Percentiles rank a stretch among this genome's conserved stretches.
phyloP scores from a whole-genome alignment of 2,888 invertebrate genomes.

The Furcula furcula region DNA sequence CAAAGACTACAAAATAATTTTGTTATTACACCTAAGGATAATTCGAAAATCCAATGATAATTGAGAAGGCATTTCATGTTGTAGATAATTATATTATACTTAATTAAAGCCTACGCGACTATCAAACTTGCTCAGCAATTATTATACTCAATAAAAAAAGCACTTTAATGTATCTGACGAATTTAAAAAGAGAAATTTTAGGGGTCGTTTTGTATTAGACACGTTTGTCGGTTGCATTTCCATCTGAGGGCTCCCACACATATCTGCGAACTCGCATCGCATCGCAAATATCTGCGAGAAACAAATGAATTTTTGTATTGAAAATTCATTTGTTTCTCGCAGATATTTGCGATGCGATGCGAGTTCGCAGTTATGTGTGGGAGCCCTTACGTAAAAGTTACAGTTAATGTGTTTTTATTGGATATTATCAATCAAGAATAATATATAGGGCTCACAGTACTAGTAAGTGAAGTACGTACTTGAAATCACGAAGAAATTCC shows the following conservation, averaged over 20 bases:
- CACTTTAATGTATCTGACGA: slow-evolving; percentile 54
- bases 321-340: no score
- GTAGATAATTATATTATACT: slow-evolving; percentile 22
- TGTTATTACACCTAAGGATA: slow-evolving; percentile 1
- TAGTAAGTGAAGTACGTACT: no score
- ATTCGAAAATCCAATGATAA: slow-evolving; percentile 7
- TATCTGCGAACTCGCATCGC: no score
- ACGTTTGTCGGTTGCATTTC: slow-evolving; percentile 32
- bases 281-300: no score
- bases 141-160: slow-evolving; percentile 29
- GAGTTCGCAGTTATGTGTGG: no score
- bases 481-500: no score
- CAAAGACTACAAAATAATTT: no score
- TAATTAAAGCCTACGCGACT: slow-evolving; percentile 31
- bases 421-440: no score
- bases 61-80: slow-evolving; percentile 33
- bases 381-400: slow-evolving; percentile 25
- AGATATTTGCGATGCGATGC: no score
- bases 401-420: slow-evolving; percentile 50
- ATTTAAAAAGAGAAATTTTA: slow-evolving; percentile 48
- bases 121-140: slow-evolving; percentile 42
- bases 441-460: no score
- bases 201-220: slow-evolving; percentile 42
- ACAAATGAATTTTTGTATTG: no score
- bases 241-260: no score